phyloP scores from a whole-genome alignment of 2,113 vertebrate species.

The Brachyhypopomus occidentalis region DNA sequence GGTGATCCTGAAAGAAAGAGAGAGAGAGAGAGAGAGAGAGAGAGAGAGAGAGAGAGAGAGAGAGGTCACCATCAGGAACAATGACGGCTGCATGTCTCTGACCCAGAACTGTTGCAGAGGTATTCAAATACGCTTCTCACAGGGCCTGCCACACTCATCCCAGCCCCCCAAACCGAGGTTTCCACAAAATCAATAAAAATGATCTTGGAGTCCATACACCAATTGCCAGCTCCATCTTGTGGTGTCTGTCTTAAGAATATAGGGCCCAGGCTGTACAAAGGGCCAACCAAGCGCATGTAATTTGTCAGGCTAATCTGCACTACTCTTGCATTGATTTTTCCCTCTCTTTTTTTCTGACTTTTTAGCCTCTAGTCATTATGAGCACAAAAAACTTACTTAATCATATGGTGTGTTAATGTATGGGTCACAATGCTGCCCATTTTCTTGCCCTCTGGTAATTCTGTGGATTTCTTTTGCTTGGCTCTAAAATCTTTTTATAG shows the following conservation, averaged over 20 bases:
- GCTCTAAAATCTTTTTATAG: slow-evolving; percentile 80
- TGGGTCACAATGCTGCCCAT: slow-evolving; percentile 80
- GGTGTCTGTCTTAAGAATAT: slow-evolving; percentile 82
- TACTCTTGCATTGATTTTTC: slow-evolving; percentile 90
- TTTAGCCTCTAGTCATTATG: slow-evolving; percentile 88
- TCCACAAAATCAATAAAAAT: slow-evolving; percentile 88
- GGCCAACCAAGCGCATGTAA: slow-evolving; percentile 87
- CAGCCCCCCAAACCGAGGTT: slow-evolving; percentile 68
- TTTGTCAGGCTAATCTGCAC: slow-evolving; percentile 85
- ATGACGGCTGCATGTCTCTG: slow-evolving; percentile 52
- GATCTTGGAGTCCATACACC: slow-evolving; percentile 84
- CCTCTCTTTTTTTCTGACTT: slow-evolving; percentile 73
- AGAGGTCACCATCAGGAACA: slow-evolving; percentile 59
- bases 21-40: background rate
- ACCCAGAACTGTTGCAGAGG: slow-evolving; percentile 60
- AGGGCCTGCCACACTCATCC: slow-evolving; percentile 51
- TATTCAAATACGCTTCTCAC: slow-evolving; percentile 54
- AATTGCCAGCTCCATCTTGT: slow-evolving; percentile 83
- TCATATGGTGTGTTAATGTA: slow-evolving; percentile 84
- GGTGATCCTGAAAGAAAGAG: background rate
- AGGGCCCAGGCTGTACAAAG: slow-evolving; percentile 86
- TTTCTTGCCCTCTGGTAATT: slow-evolving; percentile 80
- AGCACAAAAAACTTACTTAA: slow-evolving; percentile 81
- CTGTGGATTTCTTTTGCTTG: slow-evolving; percentile 73
- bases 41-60: slow-evolving; percentile 10